Evolutionary conservation across 2,888 invertebrate genomes (phyloP).

Genomic region (Flexamia atlantica): DNA sequence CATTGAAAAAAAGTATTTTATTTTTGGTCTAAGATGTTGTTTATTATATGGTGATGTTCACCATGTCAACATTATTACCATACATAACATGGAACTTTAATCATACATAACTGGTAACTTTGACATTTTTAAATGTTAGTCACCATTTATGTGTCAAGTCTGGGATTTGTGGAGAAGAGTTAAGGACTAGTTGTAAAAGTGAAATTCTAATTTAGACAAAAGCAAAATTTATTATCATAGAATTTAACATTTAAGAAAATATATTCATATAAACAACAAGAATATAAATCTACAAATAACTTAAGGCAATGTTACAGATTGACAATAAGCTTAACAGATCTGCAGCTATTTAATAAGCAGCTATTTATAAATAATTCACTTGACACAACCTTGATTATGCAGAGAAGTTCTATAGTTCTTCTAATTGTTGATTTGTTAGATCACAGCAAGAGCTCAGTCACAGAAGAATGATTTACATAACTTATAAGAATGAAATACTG

Average conservation of each 20-base stretch:
- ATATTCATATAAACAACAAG: constrained; percentile 29
- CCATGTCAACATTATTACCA: no score
- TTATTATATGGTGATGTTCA: no score
- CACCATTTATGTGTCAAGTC: no score
- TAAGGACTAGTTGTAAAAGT: no score
- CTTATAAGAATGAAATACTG: neutral
- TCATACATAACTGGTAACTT: no score
- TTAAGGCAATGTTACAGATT: constrained; percentile 16
- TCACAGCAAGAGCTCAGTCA: neutral
- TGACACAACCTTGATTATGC: constrained; percentile 18
- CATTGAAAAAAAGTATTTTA: no score
- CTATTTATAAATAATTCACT: neutral
- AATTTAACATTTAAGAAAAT: constrained; percentile 36
- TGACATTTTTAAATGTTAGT: no score
- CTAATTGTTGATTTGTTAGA: neutral
- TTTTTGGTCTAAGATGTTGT: no score
- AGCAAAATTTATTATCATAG: constrained; percentile 18
- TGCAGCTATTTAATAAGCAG: neutral
- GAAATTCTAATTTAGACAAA: neutral
- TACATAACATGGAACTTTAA: no score
- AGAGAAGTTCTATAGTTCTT: neutral
- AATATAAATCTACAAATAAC: constrained; percentile 38
- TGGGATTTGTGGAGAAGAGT: no score
- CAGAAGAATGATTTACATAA: neutral
- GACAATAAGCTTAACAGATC: constrained; percentile 29